phyloP scores from a whole-genome alignment of 2,888 invertebrate genomes.

The Agrochola litura region DNA sequence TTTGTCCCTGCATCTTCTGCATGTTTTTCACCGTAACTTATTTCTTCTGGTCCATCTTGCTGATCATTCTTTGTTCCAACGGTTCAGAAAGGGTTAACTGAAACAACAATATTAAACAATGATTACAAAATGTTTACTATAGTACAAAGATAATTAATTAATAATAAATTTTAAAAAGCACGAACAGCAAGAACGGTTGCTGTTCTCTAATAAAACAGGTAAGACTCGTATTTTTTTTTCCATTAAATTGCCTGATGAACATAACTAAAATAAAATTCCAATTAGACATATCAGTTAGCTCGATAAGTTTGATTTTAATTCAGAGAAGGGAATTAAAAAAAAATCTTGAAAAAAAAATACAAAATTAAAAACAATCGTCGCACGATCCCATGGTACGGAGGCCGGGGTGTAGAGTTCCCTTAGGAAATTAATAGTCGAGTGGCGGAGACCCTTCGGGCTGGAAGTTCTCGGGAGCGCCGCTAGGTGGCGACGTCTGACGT shows the following conservation, averaged over 20 bases:
- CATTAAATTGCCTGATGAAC: too few relatives aligned
- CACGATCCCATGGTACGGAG: conserved; percentile 79
- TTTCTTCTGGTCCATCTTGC: not conserved
- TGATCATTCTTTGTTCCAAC: not conserved
- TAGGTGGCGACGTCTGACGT: conserved; percentile 79
- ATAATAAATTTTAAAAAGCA: not conserved
- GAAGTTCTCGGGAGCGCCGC: conserved; percentile 73
- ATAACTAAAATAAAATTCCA: too few relatives aligned
- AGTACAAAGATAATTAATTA: not conserved
- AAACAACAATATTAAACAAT: not conserved
- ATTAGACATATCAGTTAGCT: too few relatives aligned
- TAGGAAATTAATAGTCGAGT: conserved; percentile 88
- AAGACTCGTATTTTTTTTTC: too few relatives aligned
- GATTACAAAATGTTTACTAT: not conserved
- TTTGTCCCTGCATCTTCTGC: not conserved
- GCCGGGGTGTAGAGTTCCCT: conserved; percentile 84
- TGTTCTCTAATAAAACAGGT: not conserved
- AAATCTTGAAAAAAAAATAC: too few relatives aligned
- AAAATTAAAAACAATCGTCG: conserved; percentile 3
- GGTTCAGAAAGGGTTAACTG: not conserved
- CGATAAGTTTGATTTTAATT: too few relatives aligned
- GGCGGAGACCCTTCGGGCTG: conserved; percentile 79
- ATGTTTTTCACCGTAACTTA: not conserved
- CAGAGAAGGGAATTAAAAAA: too few relatives aligned
- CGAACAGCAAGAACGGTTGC: not conserved